Conservation (phyloP, 2,888 invertebrate species). For the Podabrus alpinus region DNA sequence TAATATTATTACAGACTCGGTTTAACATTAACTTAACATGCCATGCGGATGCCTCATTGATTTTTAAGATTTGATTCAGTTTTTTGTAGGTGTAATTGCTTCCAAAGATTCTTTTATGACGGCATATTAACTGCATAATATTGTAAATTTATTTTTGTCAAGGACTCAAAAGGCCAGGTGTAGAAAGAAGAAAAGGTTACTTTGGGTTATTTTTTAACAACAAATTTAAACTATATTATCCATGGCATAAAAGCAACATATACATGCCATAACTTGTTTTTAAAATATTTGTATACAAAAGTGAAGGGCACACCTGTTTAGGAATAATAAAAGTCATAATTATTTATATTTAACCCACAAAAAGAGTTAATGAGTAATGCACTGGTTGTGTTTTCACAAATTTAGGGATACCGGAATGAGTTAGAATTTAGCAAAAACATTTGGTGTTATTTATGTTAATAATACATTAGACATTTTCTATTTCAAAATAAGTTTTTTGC, state of each 20-base stretch:
- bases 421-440: background rate
- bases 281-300: background rate
- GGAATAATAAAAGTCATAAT: background rate
- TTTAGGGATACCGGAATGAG: background rate
- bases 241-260: background rate
- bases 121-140: background rate
- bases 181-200: background rate
- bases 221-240: background rate
- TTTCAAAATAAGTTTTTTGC: background rate
- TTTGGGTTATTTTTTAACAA: background rate
- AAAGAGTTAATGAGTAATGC: background rate
- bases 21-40: slow-evolving; percentile 5
- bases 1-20: background rate
- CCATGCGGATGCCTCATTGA: slow-evolving; percentile 30
- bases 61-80: slow-evolving; percentile 25
- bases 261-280: background rate
- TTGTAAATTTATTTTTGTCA: background rate
- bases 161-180: background rate
- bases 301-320: background rate
- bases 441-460: background rate
- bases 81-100: background rate
- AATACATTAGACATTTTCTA: background rate
- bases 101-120: background rate
- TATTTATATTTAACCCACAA: background rate
- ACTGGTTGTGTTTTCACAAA: background rate